Conservation (phyloP, 64 coral and sea anemone genomes). For the Hydrozoanthus tunicans region DNA sequence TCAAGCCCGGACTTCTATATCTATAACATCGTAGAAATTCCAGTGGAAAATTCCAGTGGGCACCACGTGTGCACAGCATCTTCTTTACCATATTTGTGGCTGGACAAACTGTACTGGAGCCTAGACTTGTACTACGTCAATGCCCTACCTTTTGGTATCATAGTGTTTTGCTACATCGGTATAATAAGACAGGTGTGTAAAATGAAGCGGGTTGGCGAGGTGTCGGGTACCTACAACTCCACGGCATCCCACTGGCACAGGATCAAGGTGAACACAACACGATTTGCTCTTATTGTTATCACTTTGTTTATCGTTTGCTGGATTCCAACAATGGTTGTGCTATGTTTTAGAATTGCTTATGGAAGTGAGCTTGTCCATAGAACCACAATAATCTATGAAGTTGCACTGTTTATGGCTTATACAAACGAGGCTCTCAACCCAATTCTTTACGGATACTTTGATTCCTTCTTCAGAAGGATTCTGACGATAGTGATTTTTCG, state of each 20-base stretch:
- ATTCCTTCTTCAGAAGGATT: constrained; percentile 55
- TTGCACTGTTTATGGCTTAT: constrained; percentile 73
- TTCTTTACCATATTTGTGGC: constrained; percentile 23
- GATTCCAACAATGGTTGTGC: constrained; percentile 50
- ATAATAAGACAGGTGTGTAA: constrained; percentile 55
- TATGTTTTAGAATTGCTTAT: constrained; percentile 20
- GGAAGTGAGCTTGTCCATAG: constrained; percentile 30
- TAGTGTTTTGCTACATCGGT: constrained; percentile 55
- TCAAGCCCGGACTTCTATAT: constrained; percentile 25
- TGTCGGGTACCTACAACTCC: background rate
- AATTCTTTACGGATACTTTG: constrained; percentile 61
- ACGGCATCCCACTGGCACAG: constrained; percentile 7
- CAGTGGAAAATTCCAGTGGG: background rate
- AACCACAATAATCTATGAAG: constrained; percentile 24
- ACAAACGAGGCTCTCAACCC: constrained; percentile 65
- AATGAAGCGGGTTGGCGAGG: constrained; percentile 52
- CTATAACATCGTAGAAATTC: constrained; percentile 22
- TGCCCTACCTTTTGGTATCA: constrained; percentile 48
- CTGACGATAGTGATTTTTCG: background rate
- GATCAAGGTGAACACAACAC: constrained; percentile 46
- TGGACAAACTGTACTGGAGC: constrained; percentile 52
- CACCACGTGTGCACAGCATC: background rate
- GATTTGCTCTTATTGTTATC: constrained; percentile 40
- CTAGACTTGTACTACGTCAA: constrained; percentile 63
- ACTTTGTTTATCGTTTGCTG: constrained; percentile 58